These are phyloP conservation scores for Callaeas wilsoni DNA, from an alignment of 2,113 vertebrate genomes.

Conservation along the genomic window DNA sequence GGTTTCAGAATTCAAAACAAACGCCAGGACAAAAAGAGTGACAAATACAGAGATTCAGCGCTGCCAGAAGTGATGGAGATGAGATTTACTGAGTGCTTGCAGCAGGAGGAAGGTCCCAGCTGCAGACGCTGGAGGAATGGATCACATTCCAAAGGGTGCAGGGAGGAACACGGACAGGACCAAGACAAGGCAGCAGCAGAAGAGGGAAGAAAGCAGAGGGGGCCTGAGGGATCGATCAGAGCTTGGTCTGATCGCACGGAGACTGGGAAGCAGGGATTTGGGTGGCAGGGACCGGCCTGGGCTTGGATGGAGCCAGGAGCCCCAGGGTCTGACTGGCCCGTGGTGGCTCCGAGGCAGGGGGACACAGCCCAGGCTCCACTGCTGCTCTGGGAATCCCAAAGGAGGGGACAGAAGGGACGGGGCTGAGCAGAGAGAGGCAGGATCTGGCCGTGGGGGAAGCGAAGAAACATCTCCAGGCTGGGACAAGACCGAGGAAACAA, in stretches of 20 bases:
- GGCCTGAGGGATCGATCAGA: background rate
- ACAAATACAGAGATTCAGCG: background rate
- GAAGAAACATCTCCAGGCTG: background rate
- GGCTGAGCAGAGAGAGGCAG: background rate
- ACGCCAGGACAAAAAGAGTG: background rate
- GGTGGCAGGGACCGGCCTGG: background rate
- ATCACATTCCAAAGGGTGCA: background rate
- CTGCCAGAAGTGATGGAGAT: background rate
- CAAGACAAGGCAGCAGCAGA: background rate
- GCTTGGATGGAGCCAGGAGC: background rate
- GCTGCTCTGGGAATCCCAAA: background rate
- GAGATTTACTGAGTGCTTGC: background rate
- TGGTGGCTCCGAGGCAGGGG: fast-evolving
- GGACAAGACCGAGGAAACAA: background rate
- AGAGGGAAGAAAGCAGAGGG: background rate
- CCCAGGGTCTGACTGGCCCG: background rate
- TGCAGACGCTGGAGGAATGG: background rate
- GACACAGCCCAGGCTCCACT: background rate
- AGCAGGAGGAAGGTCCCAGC: background rate
- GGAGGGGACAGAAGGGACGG: background rate
- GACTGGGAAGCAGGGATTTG: background rate
- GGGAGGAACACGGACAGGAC: background rate
- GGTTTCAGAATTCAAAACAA: background rate
- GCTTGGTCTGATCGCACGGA: background rate
- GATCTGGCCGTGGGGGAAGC: background rate